A percentile compares a stretch with the other conserved stretches of the same genome.
Evolutionary conservation across 2,888 invertebrate genomes (phyloP).

Genomic region (Drosophila engyochracea): DNA sequence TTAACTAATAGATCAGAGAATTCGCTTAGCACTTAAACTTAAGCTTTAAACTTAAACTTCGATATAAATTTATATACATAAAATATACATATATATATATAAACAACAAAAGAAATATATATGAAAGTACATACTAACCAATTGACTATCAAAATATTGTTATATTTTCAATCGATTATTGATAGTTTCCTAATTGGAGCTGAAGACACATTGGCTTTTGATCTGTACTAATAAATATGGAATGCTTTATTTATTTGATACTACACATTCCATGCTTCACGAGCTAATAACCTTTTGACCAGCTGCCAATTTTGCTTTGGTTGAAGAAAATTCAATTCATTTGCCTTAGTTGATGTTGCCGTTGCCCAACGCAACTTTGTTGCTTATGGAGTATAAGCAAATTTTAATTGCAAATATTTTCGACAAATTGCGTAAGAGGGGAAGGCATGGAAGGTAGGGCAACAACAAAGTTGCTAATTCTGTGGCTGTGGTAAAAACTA

Average conservation of each 20-base stretch:
- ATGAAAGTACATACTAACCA: background rate
- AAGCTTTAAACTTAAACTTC: background rate
- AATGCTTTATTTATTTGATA: slow-evolving; percentile 36
- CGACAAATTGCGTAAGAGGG: slow-evolving; percentile 37
- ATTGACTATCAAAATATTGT: background rate
- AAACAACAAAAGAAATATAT: too few species aligned
- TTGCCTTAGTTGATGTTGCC: slow-evolving; percentile 16
- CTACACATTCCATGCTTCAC: slow-evolving; percentile 14
- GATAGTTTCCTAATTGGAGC: background rate
- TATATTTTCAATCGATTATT: background rate
- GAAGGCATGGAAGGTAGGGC: background rate
- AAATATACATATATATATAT: too few species aligned
- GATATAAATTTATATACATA: background rate
- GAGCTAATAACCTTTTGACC: slow-evolving; percentile 17
- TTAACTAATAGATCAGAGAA: background rate
- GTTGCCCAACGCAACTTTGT: slow-evolving; percentile 36
- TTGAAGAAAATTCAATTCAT: slow-evolving; percentile 44
- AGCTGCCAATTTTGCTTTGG: slow-evolving; percentile 11
- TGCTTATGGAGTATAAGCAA: slow-evolving; percentile 35
- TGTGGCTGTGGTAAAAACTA: slow-evolving; percentile 55
- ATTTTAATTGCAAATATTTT: slow-evolving; percentile 67
- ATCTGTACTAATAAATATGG: background rate
- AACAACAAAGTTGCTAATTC: slow-evolving; percentile 52
- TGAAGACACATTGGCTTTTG: background rate
- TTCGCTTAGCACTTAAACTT: background rate